Evolutionary conservation across 2,113 vertebrate species (phyloP).

Genomic region (Chloebia gouldiae): DNA sequence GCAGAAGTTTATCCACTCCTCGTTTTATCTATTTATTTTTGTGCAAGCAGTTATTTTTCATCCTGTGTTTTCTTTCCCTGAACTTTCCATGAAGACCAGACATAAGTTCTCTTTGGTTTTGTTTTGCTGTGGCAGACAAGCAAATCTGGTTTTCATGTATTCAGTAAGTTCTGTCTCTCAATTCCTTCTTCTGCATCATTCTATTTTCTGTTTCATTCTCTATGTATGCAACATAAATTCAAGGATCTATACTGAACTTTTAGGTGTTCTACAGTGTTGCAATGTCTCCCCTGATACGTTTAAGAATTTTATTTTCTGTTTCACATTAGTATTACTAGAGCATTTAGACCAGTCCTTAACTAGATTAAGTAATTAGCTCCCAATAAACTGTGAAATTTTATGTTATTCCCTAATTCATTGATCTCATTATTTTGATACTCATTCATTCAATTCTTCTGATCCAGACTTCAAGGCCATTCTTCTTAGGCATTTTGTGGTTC

Average conservation of each 20-base stretch:
- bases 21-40: neutral
- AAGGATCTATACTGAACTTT: accelerated
- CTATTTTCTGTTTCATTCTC: neutral
- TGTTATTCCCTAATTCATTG: neutral
- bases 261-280: neutral
- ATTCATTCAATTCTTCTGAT: neutral
- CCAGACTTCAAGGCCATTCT: neutral
- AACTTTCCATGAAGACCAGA: neutral
- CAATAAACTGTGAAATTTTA: neutral
- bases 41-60: neutral
- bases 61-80: neutral
- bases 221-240: neutral
- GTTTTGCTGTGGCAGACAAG: neutral
- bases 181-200: neutral
- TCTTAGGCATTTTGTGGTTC: neutral
- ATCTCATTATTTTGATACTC: neutral
- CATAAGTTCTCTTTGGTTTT: neutral
- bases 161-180: neutral
- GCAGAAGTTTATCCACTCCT: neutral
- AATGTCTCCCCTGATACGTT: neutral
- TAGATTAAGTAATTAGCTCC: neutral
- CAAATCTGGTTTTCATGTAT: neutral
- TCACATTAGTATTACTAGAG: neutral
- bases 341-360: neutral
- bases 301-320: neutral